Conservation (phyloP, 2,797 vertebrate genomes). For the Bradypodion ventrale region DNA sequence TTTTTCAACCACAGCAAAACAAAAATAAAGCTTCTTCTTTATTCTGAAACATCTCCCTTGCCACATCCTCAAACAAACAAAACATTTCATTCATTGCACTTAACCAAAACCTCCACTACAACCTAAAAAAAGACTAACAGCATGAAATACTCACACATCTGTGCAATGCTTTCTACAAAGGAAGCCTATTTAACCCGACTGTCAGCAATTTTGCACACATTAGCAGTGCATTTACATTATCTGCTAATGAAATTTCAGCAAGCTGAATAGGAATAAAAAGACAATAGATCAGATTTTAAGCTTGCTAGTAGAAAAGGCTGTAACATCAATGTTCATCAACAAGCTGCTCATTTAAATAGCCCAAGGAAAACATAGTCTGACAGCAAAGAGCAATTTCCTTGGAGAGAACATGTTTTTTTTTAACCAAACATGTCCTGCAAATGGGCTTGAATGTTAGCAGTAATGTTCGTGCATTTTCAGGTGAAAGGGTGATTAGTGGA, state of each 20-base stretch:
- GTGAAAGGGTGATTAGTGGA: not conserved
- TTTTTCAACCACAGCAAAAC: not conserved
- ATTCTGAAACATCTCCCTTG: not conserved
- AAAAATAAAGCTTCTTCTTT: too few species aligned
- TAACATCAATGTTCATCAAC: constrained; percentile 36
- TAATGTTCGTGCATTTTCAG: not conserved
- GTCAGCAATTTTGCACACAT: constrained; percentile 59
- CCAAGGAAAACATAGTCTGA: constrained; percentile 27
- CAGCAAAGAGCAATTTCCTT: constrained; percentile 13
- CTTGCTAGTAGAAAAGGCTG: constrained; percentile 51
- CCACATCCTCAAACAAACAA: not conserved
- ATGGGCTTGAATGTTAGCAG: not conserved
- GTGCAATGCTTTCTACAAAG: constrained; percentile 49
- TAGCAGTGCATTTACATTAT: constrained; percentile 40
- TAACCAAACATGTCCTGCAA: not conserved
- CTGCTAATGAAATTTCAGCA: constrained; percentile 51
- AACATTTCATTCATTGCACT: constrained; percentile 3
- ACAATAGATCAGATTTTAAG: constrained; percentile 53
- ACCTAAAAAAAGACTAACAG: constrained; percentile 49
- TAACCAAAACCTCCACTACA: not conserved
- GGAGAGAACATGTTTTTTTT: not conserved
- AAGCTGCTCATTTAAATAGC: constrained; percentile 51
- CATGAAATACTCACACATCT: constrained; percentile 62
- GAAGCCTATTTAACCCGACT: constrained; percentile 47
- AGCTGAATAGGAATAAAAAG: constrained; percentile 54